A percentile compares a stretch with the other conserved stretches of the same genome.
phyloP scores from a whole-genome alignment of 1,140 invertebrate species.

The Hyles euphorbiae region DNA sequence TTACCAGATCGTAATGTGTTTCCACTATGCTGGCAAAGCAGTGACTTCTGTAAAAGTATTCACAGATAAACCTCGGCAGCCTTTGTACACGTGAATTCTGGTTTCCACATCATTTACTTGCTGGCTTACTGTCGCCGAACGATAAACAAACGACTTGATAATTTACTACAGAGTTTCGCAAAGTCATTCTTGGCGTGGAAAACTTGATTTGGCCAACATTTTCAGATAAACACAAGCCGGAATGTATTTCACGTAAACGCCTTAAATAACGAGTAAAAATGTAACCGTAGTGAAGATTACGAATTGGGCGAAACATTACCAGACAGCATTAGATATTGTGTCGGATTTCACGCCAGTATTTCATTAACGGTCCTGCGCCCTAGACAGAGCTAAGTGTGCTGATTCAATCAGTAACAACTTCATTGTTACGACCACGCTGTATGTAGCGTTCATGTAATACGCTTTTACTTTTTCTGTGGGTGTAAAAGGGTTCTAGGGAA shows the following conservation, averaged over 20 bases:
- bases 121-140: conserved; percentile 27
- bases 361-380: neutral
- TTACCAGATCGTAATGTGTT: too few species aligned
- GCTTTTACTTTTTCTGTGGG: conserved; percentile 16
- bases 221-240: neutral
- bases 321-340: neutral
- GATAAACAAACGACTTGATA: conserved; percentile 32
- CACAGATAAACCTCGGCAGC: conserved; percentile 21
- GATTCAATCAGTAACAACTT: conserved; percentile 12
- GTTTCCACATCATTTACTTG: conserved; percentile 44
- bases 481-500: conserved; percentile 47
- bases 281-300: neutral
- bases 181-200: neutral
- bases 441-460: conserved; percentile 12
- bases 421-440: conserved; percentile 5
- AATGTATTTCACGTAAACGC: neutral
- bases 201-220: neutral
- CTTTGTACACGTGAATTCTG: conserved; percentile 19
- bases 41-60: conserved; percentile 1
- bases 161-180: conserved; percentile 24
- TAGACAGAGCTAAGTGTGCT: conserved; percentile 1
- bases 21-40: too few species aligned
- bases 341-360: neutral
- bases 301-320: neutral
- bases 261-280: neutral